These are phyloP conservation scores for Aphelenchoides avenae DNA, from an alignment of 1,140 invertebrate species.

Conservation along the genomic window DNA sequence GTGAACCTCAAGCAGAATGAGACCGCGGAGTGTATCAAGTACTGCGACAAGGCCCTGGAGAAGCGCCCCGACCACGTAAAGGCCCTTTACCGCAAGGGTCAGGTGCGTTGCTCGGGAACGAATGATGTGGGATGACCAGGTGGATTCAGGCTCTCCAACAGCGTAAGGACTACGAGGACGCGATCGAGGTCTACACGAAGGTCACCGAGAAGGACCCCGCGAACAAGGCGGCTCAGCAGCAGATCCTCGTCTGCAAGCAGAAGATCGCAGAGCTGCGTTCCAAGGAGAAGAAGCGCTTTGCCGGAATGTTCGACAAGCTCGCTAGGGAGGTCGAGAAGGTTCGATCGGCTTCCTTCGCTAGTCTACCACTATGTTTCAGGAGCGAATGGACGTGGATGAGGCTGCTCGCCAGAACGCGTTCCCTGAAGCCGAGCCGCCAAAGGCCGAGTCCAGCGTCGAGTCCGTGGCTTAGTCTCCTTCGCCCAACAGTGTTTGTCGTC, in stretches of 20 bases:
- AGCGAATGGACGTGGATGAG: no score
- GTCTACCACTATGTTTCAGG: no score
- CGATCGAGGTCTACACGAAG: constrained; percentile 73
- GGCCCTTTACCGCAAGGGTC: constrained; percentile 79
- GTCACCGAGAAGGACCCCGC: constrained; percentile 71
- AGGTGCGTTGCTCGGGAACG: constrained; percentile 61
- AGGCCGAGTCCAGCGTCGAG: no score
- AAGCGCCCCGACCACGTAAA: constrained; percentile 78
- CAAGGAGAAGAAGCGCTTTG: constrained; percentile 82
- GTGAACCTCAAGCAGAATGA: constrained; percentile 79
- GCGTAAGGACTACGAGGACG: constrained; percentile 73
- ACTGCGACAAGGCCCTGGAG: constrained; percentile 71
- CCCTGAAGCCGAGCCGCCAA: no score
- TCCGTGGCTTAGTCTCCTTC: no score
- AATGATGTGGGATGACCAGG: neutral
- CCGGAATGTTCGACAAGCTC: constrained; percentile 78
- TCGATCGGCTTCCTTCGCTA: no score
- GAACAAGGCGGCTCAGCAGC: constrained; percentile 77
- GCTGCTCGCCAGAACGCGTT: no score
- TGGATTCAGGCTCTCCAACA: constrained; percentile 69
- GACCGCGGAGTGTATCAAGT: constrained; percentile 69
- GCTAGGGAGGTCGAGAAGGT: constrained; percentile 64
- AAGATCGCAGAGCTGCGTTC: constrained; percentile 72
- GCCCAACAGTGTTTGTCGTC: no score
- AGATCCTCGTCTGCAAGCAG: constrained; percentile 71